Percentiles rank a stretch among this genome's conserved stretches.
phyloP scores from a whole-genome alignment of 2,888 invertebrate species.

The Unio delphinus region DNA sequence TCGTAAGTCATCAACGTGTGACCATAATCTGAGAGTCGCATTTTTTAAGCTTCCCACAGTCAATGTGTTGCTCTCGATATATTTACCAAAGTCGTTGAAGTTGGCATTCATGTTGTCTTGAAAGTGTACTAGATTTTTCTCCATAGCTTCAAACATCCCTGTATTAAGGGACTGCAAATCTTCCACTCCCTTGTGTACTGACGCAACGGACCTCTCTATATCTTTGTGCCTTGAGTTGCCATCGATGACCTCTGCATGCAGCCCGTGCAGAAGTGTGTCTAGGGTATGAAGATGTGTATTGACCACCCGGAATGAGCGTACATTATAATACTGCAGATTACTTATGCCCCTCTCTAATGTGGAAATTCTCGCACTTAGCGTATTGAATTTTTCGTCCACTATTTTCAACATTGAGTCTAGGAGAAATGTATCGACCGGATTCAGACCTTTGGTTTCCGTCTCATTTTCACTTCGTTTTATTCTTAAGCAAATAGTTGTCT shows the following conservation, averaged over 20 bases:
- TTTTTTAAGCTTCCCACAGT: constrained; percentile 17
- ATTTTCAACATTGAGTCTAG: constrained; percentile 50
- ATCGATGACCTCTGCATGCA: constrained; percentile 41
- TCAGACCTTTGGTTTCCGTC: not conserved
- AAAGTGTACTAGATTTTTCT: constrained; percentile 40
- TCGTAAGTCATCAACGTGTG: constrained; percentile 8
- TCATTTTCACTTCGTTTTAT: too few species aligned
- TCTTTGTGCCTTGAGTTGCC: constrained; percentile 36
- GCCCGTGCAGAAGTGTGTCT: constrained; percentile 38
- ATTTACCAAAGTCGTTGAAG: constrained; percentile 16
- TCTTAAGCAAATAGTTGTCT: too few species aligned
- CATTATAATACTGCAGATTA: constrained; percentile 57
- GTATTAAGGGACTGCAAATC: constrained; percentile 40
- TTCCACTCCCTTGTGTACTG: constrained; percentile 42
- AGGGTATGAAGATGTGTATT: constrained; percentile 48
- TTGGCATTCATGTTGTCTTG: constrained; percentile 21
- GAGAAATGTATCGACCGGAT: constrained; percentile 49
- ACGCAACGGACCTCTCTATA: constrained; percentile 30
- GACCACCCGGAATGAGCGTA: constrained; percentile 54
- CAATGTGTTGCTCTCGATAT: constrained; percentile 15
- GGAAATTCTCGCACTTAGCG: constrained; percentile 48
- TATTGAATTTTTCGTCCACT: constrained; percentile 58
- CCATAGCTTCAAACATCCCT: constrained; percentile 50
- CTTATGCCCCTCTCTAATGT: constrained; percentile 53
- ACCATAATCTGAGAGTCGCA: constrained; percentile 15